Conservation (phyloP, 2,113 vertebrate species). For the Ochotona curzoniae region DNA sequence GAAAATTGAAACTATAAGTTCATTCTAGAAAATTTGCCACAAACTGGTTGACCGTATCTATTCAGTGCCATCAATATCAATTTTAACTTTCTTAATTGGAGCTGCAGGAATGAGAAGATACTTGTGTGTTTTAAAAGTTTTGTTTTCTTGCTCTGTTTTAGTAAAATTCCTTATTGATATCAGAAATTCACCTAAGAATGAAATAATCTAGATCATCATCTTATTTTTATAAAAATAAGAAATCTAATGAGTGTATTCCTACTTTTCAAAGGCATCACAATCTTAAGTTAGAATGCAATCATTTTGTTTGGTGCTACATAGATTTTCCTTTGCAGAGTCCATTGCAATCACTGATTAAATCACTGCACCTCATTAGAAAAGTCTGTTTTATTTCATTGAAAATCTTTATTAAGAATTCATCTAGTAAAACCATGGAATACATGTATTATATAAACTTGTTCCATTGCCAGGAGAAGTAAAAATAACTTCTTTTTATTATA, state of each 20-base stretch:
- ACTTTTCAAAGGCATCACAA: slow-evolving; percentile 60
- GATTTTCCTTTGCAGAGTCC: slow-evolving; percentile 62
- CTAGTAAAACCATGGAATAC: slow-evolving; percentile 77
- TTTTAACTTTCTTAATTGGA: not conserved
- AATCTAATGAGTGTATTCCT: slow-evolving; percentile 38
- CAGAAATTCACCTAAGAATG: not conserved
- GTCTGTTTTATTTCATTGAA: slow-evolving; percentile 77
- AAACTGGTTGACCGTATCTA: not conserved
- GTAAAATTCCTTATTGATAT: not conserved
- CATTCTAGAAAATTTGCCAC: not conserved
- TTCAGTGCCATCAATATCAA: not conserved
- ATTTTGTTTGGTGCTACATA: slow-evolving; percentile 59
- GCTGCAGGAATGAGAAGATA: not conserved
- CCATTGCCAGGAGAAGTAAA: slow-evolving; percentile 54
- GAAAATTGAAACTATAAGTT: not conserved
- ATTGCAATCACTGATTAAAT: slow-evolving; percentile 79
- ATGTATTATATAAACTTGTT: slow-evolving; percentile 79
- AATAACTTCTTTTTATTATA: slow-evolving; percentile 77
- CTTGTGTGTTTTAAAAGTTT: not conserved
- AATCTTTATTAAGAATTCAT: slow-evolving; percentile 82
- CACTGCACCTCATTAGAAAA: slow-evolving; percentile 81
- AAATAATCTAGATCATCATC: not conserved
- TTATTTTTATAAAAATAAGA: slow-evolving; percentile 4
- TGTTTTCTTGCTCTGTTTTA: slow-evolving; percentile 7
- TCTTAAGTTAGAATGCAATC: slow-evolving; percentile 49